Base-by-base conservation (phyloP, 2,888 invertebrate species). In the Troilus luridus region DNA sequence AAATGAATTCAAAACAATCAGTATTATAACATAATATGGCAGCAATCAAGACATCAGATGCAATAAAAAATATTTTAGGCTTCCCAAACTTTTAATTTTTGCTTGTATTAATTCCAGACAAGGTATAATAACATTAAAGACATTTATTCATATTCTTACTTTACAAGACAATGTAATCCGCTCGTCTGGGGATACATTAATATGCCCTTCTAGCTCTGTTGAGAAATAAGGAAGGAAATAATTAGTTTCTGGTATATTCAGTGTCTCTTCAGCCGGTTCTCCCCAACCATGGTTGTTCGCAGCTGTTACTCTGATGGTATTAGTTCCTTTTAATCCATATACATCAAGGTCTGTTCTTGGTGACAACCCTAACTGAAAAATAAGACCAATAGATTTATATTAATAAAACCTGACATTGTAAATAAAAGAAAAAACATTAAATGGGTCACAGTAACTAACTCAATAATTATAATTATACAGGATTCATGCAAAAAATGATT, bases 241-340 rank as follows among this genome's bases (percentile, higher is more conserved):
- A n/a, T 81, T 27, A 41, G 90, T 88, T 17, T 41, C 54, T 9
- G 88, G 85, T n/a, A 88, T 21, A 12, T 88, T 21, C n/a, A 90
- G n/a, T 7, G 77, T 62, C 21, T 59, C 54, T 85, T 90, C 21
- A 0, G 96, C 96, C 0, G 97, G 95, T 93, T 97, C 97, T 19
- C 98, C 98, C 97, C 97, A 98, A 62, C 98, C 98, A 93, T 97
- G 98, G 93, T 98, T 96, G 95, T 98, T 98, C 91, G 97, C 95
- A 0, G 98, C 98, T 0, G 98, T 97, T 17, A 98, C 96, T 91
- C 98, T 96, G 94, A 98, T 98, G 94, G 97, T 97, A 94, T 98
- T 98, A 93, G 97, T 97, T 77, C 96, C 95, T 85, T 97, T 97
- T 91, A 98, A 94, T 94, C 98, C 97, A 94, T 98, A 98, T 0